Evolutionary conservation across 2,797 vertebrate genomes (phyloP), one percentile per base, ranked within the genome.

Genomic region (Muraenolepis orangiensis): DNA sequence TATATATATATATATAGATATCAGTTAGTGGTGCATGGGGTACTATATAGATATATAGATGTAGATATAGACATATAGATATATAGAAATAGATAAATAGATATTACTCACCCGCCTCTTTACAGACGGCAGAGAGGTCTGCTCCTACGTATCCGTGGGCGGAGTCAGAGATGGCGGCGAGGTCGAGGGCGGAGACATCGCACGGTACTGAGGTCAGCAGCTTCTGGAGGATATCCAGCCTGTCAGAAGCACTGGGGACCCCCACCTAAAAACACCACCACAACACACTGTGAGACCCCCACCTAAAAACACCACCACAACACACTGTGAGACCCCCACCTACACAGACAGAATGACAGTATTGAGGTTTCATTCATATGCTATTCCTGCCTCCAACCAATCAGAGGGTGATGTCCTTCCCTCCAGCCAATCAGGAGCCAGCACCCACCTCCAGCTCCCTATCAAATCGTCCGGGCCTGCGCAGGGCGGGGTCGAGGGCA

Each of bases 81-180:
- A n/a, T n/a, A n/a, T n/a, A n/a, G n/a, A n/a, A n/a, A n/a, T n/a
- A n/a, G n/a, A n/a, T n/a, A n/a, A n/a, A n/a, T n/a, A n/a, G n/a
- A n/a, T n/a, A n/a, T n/a, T n/a, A 87, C 93, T 93, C 77, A 93
- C 98, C 97, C 83, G 97, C 96, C 85, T 99, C 97, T 80, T 98
- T 97, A 89, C 97, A 97, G 81, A 98, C 86, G 3, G 96, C 96
- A 46, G 94, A 93, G 16, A 99, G 90, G 85, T 99, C 98, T 0
- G 98, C 97, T 36, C 97, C 97, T 2, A 99, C 97, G 0, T 98
- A 99, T 72, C 97, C 98, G 1, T 99, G 96, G 0, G 95, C 91
- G 0, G 77, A 83, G 0, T 95, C 93, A 0, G 97, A 94, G 85
- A 98, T 87, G n/a, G 89, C 93, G 0, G 14, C 74, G 85, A 98